Evolutionary conservation across 2,113 vertebrate species (phyloP).

Genomic region (Dasypus novemcinctus): DNA sequence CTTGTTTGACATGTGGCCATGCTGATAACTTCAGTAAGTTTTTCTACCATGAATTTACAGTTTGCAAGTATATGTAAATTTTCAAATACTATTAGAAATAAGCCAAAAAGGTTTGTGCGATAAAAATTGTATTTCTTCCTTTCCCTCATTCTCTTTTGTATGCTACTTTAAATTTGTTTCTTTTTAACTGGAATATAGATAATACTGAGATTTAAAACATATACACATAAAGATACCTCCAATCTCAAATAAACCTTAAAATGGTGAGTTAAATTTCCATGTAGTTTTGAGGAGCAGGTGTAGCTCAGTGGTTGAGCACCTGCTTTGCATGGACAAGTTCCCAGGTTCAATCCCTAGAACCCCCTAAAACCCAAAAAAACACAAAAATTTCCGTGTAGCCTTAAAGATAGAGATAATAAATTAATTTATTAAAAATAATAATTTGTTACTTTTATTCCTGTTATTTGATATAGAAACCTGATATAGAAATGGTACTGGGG

Average conservation of each 20-base stretch:
- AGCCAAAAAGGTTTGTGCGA: background rate
- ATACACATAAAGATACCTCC: background rate
- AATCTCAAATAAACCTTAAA: background rate
- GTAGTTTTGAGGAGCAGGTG: background rate
- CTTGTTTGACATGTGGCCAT: constrained; percentile 16
- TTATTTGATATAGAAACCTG: background rate
- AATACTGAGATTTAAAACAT: background rate
- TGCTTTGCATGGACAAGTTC: too few relatives aligned
- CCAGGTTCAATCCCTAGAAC: too few relatives aligned
- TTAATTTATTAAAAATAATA: background rate
- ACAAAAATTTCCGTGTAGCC: background rate
- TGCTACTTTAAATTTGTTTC: background rate
- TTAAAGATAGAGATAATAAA: background rate
- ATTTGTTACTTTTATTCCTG: background rate
- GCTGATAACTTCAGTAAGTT: background rate
- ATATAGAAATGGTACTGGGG: background rate
- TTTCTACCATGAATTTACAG: constrained; percentile 39
- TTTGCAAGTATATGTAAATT: constrained; percentile 31
- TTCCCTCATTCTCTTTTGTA: background rate
- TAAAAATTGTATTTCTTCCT: background rate
- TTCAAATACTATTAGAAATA: constrained; percentile 13
- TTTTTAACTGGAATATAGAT: background rate
- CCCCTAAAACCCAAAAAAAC: too few relatives aligned
- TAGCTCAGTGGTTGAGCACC: too few relatives aligned
- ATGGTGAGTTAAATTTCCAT: background rate